These are phyloP conservation scores for Ptychodera flava DNA, from an alignment of 35 echinoderm and acorn worm species.

Conservation along the genomic window DNA sequence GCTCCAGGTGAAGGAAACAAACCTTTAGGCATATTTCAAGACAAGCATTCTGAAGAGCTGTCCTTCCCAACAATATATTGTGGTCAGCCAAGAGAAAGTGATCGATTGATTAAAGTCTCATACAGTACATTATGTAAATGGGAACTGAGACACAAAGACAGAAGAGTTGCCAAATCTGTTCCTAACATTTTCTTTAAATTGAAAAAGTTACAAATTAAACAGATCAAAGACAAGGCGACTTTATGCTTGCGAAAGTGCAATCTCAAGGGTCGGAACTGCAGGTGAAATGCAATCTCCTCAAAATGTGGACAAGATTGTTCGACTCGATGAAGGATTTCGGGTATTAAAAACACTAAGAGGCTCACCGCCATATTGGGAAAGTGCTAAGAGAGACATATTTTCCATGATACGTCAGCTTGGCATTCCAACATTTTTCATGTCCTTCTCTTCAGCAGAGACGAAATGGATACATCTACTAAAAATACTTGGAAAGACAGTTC, in stretches of 20 bases:
- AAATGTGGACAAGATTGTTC: slow-evolving; percentile 2
- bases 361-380: slow-evolving; percentile 51
- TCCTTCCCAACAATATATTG: slow-evolving; percentile 42
- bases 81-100: slow-evolving; percentile 19
- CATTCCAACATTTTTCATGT: slow-evolving; percentile 44
- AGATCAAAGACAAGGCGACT: too few species aligned
- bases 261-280: slow-evolving; percentile 20
- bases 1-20: slow-evolving; percentile 42
- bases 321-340: slow-evolving; percentile 36
- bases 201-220: too few species aligned
- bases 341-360: slow-evolving; percentile 41
- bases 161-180: slow-evolving; percentile 20
- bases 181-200: slow-evolving; percentile 41
- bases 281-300: slow-evolving; percentile 11
- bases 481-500: slow-evolving; percentile 22
- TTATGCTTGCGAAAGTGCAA: background rate
- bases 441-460: slow-evolving; percentile 39
- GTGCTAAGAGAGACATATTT: slow-evolving; percentile 27
- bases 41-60: slow-evolving; percentile 43
- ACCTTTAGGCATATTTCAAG: slow-evolving; percentile 47
- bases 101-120: slow-evolving; percentile 7
- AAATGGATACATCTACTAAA: slow-evolving; percentile 31
- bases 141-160: slow-evolving; percentile 27
- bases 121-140: slow-evolving; percentile 36
- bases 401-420: slow-evolving; percentile 30